These are phyloP conservation scores for Liodrosophila aerea DNA, from an alignment of 2,888 invertebrate genomes.

Conservation along the genomic window DNA sequence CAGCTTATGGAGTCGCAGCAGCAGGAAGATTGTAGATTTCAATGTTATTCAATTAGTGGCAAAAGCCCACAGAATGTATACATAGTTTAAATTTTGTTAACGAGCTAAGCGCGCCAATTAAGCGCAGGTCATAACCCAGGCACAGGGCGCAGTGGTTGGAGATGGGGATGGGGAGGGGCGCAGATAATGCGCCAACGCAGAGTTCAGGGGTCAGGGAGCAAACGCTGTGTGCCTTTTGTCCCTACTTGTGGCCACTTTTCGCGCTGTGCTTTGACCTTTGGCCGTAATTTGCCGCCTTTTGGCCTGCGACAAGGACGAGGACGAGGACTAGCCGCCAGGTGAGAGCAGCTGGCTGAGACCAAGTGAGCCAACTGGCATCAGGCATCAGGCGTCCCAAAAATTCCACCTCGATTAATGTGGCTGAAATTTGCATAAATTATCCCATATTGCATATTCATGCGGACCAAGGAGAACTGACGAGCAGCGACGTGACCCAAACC, in stretches of 20 bases:
- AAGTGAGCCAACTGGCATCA: constrained; percentile 13
- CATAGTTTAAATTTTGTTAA: constrained; percentile 74
- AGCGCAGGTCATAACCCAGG: constrained; percentile 34
- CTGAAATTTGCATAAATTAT: constrained; percentile 83
- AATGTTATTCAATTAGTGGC: constrained; percentile 68
- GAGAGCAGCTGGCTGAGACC: background rate
- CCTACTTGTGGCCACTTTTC: constrained; percentile 59
- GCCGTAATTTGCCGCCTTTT: constrained; percentile 65
- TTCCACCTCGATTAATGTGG: constrained; percentile 79
- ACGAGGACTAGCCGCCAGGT: too few relatives aligned
- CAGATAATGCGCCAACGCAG: background rate
- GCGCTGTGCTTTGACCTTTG: constrained; percentile 61
- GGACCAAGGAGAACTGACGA: constrained; percentile 23
- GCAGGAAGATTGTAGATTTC: constrained; percentile 1
- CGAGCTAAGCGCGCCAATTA: constrained; percentile 78
- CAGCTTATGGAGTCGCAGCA: constrained; percentile 5
- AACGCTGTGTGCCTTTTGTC: constrained; percentile 19
- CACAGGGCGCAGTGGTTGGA: constrained; percentile 4
- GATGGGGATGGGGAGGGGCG: background rate
- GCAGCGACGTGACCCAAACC: constrained; percentile 65
- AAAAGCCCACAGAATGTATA: constrained; percentile 51
- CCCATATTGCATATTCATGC: constrained; percentile 82
- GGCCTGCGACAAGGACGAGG: constrained; percentile 34
- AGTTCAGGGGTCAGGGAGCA: constrained; percentile 8
- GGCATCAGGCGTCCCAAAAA: constrained; percentile 15